Evolutionary conservation across 2,888 invertebrate genomes (phyloP).

Genomic region (Hymenopus coronatus): DNA sequence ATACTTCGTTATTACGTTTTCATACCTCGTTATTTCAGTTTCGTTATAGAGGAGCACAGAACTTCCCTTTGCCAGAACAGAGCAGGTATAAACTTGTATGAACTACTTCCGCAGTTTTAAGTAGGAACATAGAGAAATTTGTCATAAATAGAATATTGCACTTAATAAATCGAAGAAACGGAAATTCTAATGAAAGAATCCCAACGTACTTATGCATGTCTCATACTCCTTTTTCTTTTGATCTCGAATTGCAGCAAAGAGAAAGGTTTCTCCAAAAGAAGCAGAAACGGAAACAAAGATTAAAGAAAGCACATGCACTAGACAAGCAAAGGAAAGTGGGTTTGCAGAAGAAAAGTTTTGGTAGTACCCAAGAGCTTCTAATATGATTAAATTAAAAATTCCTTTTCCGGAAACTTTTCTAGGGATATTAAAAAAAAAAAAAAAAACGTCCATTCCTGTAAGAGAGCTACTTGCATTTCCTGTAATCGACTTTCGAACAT

Average conservation of each 20-base stretch:
- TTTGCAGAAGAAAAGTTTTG: background rate
- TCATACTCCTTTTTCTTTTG: background rate
- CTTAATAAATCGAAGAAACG: background rate
- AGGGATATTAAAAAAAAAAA: background rate
- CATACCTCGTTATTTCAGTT: too few species aligned
- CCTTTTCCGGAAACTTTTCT: background rate
- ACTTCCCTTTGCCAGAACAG: too few species aligned
- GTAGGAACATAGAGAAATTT: too few species aligned
- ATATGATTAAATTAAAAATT: background rate
- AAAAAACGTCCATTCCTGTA: background rate
- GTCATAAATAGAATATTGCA: too few species aligned
- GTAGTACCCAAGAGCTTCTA: background rate
- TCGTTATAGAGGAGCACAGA: too few species aligned
- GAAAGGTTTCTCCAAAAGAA: background rate
- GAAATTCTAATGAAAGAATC: background rate
- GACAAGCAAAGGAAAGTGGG: background rate
- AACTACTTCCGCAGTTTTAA: too few species aligned
- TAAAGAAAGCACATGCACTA: background rate
- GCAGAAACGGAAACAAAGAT: background rate
- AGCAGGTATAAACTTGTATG: too few species aligned
- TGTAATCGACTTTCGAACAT: background rate
- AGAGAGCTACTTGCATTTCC: background rate
- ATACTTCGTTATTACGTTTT: too few species aligned
- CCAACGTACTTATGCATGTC: background rate
- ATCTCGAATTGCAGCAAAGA: background rate